phyloP scores from a whole-genome alignment of 2,888 invertebrate genomes.

The Chrysolina americana region DNA sequence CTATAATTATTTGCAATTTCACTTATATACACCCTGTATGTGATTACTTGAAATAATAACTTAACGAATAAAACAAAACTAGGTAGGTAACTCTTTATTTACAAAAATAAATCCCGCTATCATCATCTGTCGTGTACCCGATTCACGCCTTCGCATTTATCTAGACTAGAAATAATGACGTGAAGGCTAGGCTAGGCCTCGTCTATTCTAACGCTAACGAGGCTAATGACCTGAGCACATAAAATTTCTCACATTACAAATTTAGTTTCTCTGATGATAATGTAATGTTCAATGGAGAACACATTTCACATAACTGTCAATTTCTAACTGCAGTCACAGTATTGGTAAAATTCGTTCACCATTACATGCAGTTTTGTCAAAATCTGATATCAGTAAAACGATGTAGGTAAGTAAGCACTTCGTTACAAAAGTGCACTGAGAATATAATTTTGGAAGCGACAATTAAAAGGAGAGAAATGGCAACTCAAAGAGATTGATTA shows the following conservation, averaged over 20 bases:
- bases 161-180: conserved; percentile 31
- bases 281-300: not conserved
- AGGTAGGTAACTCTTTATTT: conserved; percentile 17
- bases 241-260: not conserved
- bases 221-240: conserved; percentile 32
- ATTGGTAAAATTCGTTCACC: too few relatives aligned
- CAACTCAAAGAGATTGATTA: too few relatives aligned
- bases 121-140: conserved; percentile 9
- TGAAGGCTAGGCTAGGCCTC: conserved; percentile 31
- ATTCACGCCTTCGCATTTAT: conserved; percentile 29
- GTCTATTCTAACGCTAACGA: conserved; percentile 31
- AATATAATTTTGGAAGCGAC: too few relatives aligned
- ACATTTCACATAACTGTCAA: not conserved
- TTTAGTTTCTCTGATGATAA: conserved; percentile 11
- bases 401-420: too few relatives aligned
- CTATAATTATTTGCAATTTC: not conserved
- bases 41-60: not conserved
- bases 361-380: too few relatives aligned
- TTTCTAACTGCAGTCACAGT: too few relatives aligned
- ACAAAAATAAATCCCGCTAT: conserved; percentile 23
- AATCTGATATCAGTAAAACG: too few relatives aligned
- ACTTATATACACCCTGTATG: not conserved
- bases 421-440: too few relatives aligned
- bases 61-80: not conserved
- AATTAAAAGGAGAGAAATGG: too few relatives aligned